Evolutionary conservation across 2,888 invertebrate genomes (phyloP).

Genomic region (Tortricodes alternella): DNA sequence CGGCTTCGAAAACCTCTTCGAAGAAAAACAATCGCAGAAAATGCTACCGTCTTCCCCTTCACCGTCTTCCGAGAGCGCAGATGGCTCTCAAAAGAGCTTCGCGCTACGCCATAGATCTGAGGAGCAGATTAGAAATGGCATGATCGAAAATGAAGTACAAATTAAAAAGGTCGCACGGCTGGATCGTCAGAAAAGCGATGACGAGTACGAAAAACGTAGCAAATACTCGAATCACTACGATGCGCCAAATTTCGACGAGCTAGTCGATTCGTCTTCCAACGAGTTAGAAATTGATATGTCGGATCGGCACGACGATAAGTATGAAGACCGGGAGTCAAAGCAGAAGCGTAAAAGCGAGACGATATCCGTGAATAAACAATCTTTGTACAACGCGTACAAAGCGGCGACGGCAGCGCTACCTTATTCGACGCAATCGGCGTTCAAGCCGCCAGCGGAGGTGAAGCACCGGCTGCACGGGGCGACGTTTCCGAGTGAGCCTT

Average conservation of each 20-base stretch:
- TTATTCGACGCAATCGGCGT: constrained; percentile 90
- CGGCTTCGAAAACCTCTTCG: constrained; percentile 92
- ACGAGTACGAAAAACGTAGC: constrained; percentile 69
- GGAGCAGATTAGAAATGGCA: constrained; percentile 53
- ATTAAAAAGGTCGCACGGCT: constrained; percentile 46
- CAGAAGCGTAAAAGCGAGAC: constrained; percentile 79
- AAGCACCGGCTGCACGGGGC: constrained; percentile 77
- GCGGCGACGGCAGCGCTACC: constrained; percentile 82
- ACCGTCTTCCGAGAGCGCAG: constrained; percentile 83
- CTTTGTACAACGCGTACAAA: constrained; percentile 80
- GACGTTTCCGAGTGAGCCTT: constrained; percentile 85
- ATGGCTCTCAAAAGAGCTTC: constrained; percentile 86
- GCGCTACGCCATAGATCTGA: constrained; percentile 64
- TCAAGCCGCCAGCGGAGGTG: constrained; percentile 88
- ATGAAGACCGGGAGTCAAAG: constrained; percentile 81
- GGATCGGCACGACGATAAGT: constrained; percentile 85
- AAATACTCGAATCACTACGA: constrained; percentile 85
- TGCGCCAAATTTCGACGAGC: constrained; percentile 88
- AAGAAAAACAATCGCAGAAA: constrained; percentile 88
- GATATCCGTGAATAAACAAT: constrained; percentile 76
- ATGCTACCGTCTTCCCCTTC: constrained; percentile 86
- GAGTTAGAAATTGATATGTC: constrained; percentile 91
- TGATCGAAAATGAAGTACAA: constrained; percentile 51
- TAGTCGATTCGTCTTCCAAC: constrained; percentile 89
- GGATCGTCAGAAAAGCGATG: constrained; percentile 61